Percentiles rank a stretch among this genome's conserved stretches.
Evolutionary conservation across 1,140 invertebrate genomes (phyloP).

Genomic region (Paracyclopina nana): DNA sequence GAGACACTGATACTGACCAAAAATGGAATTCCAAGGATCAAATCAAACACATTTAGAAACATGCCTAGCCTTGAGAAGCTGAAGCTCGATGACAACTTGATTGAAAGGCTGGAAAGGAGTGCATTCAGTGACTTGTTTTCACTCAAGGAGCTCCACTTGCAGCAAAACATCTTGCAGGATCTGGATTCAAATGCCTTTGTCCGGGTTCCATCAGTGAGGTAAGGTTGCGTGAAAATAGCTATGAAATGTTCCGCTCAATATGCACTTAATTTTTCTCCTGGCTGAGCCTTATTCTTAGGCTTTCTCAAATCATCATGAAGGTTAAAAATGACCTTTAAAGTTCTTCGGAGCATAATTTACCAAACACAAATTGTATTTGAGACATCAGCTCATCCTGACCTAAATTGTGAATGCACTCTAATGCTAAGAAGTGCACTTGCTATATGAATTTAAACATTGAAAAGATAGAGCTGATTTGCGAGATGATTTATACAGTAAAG

Average conservation of each 20-base stretch:
- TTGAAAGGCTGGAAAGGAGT: slow-evolving; percentile 6
- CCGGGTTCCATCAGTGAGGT: slow-evolving; percentile 11
- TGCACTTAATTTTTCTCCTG: too few species aligned
- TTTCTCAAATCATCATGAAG: too few species aligned
- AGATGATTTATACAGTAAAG: too few species aligned
- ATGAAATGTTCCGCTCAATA: neutral
- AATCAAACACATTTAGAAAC: slow-evolving; percentile 7
- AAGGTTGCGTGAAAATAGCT: neutral
- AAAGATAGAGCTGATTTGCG: too few species aligned
- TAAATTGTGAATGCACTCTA: too few species aligned
- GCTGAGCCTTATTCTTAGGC: too few species aligned
- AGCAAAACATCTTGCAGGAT: slow-evolving; percentile 8
- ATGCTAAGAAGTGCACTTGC: too few species aligned
- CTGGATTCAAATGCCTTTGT: slow-evolving; percentile 7
- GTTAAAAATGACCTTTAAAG: too few species aligned
- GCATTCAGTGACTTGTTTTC: slow-evolving; percentile 10
- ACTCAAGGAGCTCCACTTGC: slow-evolving; percentile 8
- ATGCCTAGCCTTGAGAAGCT: slow-evolving; percentile 9
- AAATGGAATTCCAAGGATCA: slow-evolving; percentile 7
- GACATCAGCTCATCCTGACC: too few species aligned
- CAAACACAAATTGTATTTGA: too few species aligned
- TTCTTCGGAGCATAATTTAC: too few species aligned
- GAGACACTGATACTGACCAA: slow-evolving; percentile 1
- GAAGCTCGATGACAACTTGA: slow-evolving; percentile 14
- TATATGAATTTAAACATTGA: too few species aligned